Conservation (phyloP, 2,888 invertebrate species). For the Clostera curtula region DNA sequence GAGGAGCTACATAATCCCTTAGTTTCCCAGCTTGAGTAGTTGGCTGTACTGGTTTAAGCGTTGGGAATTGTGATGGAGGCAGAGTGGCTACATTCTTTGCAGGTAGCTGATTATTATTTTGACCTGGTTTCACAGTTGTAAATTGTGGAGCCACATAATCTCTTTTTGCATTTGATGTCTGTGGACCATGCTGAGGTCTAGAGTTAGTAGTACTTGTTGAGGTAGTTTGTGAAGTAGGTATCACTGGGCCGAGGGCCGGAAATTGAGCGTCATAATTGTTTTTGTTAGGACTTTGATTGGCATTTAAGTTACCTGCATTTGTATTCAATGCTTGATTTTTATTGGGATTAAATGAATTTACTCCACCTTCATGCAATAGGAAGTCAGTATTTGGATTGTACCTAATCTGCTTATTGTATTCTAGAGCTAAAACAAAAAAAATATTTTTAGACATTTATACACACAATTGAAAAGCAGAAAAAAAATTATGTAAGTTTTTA, state of each 20-base stretch:
- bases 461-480: too few species aligned
- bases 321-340: constrained; percentile 23
- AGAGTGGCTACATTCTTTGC: constrained; percentile 31
- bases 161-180: constrained; percentile 17
- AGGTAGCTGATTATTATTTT: constrained; percentile 14
- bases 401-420: constrained; percentile 32
- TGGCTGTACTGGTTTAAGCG: constrained; percentile 11
- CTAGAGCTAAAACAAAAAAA: constrained; percentile 34
- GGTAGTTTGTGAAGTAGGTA: constrained; percentile 14
- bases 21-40: constrained; percentile 15
- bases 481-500: too few species aligned
- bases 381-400: constrained; percentile 53
- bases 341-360: constrained; percentile 28
- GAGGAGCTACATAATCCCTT: constrained; percentile 42
- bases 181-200: constrained; percentile 10
- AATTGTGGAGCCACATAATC: constrained; percentile 26
- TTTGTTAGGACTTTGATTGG: constrained; percentile 13
- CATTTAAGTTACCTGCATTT: constrained; percentile 9
- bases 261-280: constrained; percentile 24
- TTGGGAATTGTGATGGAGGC: constrained; percentile 43
- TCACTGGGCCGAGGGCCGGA: constrained; percentile 18
- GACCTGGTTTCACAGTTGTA: constrained; percentile 17
- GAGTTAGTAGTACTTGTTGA: constrained; percentile 6
- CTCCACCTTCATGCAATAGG: constrained; percentile 52
- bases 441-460: too few species aligned